Conservation (phyloP, 2,797 vertebrate species). For the Ptychadena robeensis region DNA sequence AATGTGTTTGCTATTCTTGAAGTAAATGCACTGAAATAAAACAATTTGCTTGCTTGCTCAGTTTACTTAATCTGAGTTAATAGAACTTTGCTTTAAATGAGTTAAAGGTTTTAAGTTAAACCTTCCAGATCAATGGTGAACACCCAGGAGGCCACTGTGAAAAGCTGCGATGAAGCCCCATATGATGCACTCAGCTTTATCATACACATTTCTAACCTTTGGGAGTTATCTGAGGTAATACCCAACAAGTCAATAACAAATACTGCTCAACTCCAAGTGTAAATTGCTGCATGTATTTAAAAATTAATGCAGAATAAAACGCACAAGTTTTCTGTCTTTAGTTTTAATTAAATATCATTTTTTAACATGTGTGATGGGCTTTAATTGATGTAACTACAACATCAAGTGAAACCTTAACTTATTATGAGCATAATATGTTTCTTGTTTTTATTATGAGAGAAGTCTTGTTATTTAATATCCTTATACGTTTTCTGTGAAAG, state of each 20-base stretch:
- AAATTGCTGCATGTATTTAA: neutral
- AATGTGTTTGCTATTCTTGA: slow-evolving; percentile 37
- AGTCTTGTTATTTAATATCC: slow-evolving; percentile 2
- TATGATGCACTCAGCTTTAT: slow-evolving; percentile 16
- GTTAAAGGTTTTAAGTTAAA: slow-evolving; percentile 41
- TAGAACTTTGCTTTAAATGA: slow-evolving; percentile 36
- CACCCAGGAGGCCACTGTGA: slow-evolving; percentile 23
- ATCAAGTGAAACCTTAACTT: neutral
- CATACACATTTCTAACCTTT: slow-evolving; percentile 15
- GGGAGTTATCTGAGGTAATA: slow-evolving; percentile 15
- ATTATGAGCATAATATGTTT: slow-evolving; percentile 9
- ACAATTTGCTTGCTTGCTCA: slow-evolving; percentile 48
- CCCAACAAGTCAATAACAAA: slow-evolving; percentile 13
- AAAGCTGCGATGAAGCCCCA: slow-evolving; percentile 41
- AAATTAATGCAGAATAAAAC: too few relatives aligned
- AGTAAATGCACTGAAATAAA: slow-evolving; percentile 48
- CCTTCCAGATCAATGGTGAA: slow-evolving; percentile 43
- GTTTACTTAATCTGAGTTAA: slow-evolving; percentile 54
- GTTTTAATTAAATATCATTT: neutral
- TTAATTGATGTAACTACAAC: neutral
- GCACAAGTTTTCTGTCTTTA: neutral
- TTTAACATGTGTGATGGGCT: neutral
- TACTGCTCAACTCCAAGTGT: neutral
- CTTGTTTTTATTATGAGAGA: slow-evolving; percentile 12
- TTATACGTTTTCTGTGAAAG: slow-evolving; percentile 13